A percentile compares a stretch with the other conserved stretches of the same genome.
Evolutionary conservation across 2,888 invertebrate species (phyloP).

Genomic region (Malacosoma neustria): DNA sequence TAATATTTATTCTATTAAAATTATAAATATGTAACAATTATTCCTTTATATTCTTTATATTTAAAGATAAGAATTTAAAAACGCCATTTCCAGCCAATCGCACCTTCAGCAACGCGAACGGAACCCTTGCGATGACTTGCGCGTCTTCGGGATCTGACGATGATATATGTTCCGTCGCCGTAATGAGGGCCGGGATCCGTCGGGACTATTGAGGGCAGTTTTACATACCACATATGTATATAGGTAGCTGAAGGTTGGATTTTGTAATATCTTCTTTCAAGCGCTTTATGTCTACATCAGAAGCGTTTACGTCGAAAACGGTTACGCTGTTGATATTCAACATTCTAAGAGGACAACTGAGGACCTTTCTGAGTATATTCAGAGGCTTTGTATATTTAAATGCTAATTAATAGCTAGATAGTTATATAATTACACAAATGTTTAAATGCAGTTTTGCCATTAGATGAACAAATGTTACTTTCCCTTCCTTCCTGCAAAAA

Average conservation of each 20-base stretch:
- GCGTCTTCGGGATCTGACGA: constrained; percentile 30
- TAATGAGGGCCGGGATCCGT: constrained; percentile 41
- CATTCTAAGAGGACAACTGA: too few relatives aligned
- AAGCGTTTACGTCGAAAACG: too few relatives aligned
- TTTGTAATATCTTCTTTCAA: not conserved
- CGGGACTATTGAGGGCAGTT: constrained; percentile 9
- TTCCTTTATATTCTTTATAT: not conserved
- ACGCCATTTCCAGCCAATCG: constrained; percentile 21
- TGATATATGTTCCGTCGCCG: constrained; percentile 44
- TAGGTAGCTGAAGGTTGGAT: not conserved
- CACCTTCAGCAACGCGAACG: constrained; percentile 12
- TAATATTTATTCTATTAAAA: too few relatives aligned
- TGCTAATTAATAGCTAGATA: too few relatives aligned
- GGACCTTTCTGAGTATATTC: too few relatives aligned
- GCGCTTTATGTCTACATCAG: too few relatives aligned
- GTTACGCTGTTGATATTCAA: too few relatives aligned
- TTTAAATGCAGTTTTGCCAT: too few relatives aligned
- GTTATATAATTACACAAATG: too few relatives aligned
- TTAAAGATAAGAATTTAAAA: not conserved
- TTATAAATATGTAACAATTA: not conserved
- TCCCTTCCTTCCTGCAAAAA: too few relatives aligned
- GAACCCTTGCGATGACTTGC: constrained; percentile 44
- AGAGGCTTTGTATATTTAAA: too few relatives aligned
- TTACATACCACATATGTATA: not conserved
- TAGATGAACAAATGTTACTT: too few relatives aligned